A percentile compares a stretch with the other conserved stretches of the same genome.
phyloP scores from a whole-genome alignment of 2,888 invertebrate genomes.

The Aproaerema taeniolella region DNA sequence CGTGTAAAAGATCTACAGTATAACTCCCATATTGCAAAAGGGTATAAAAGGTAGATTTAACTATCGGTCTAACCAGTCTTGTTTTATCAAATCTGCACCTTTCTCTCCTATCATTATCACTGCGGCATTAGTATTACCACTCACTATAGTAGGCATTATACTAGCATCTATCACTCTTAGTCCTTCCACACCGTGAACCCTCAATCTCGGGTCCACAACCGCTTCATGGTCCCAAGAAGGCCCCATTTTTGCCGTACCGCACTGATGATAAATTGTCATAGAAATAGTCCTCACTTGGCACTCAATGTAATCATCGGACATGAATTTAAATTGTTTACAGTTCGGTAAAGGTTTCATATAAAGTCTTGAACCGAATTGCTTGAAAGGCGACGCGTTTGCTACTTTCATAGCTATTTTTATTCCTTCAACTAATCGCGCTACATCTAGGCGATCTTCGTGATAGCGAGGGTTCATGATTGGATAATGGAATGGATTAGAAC shows the following conservation, averaged over 20 bases:
- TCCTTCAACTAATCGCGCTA: slow-evolving; percentile 89
- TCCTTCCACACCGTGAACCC: slow-evolving; percentile 86
- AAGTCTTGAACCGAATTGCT: slow-evolving; percentile 86
- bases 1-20: too few relatives aligned
- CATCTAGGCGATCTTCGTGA: slow-evolving; percentile 87
- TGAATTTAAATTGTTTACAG: slow-evolving; percentile 84
- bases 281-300: slow-evolving; percentile 91
- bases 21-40: too few relatives aligned
- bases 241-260: slow-evolving; percentile 94
- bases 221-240: slow-evolving; percentile 86
- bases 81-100: slow-evolving; percentile 90
- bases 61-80: slow-evolving; percentile 83
- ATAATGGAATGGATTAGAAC: slow-evolving; percentile 90
- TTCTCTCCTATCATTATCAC: slow-evolving; percentile 96
- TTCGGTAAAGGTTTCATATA: slow-evolving; percentile 87
- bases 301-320: slow-evolving; percentile 90
- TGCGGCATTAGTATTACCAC: slow-evolving; percentile 94
- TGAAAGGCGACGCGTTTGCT: slow-evolving; percentile 86
- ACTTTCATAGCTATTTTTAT: slow-evolving; percentile 85
- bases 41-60: too few relatives aligned
- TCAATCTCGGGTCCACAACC: slow-evolving; percentile 88
- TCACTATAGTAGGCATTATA: slow-evolving; percentile 92
- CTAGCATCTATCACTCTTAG: slow-evolving; percentile 91
- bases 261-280: slow-evolving; percentile 94
- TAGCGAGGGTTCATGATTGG: slow-evolving; percentile 96